Base-by-base conservation (phyloP, 2,797 vertebrate species). In the Synanceia verrucosa region DNA sequence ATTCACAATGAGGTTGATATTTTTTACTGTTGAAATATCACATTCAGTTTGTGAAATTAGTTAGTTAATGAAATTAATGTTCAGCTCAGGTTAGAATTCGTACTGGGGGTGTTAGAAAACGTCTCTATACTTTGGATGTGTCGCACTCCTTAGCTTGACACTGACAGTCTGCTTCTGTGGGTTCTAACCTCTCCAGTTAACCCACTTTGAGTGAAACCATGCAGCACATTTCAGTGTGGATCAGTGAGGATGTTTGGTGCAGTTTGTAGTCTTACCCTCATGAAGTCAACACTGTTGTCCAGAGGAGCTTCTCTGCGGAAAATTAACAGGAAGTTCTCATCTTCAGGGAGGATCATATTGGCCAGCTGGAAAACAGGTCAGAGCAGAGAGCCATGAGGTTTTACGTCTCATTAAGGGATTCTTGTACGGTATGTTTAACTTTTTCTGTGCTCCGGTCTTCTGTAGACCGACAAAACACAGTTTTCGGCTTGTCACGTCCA, bases 201-300 rank as follows among this genome's bases (percentile, higher is more conserved):
- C n/a, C n/a, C n/a, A n/a, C n/a, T n/a, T n/a, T n/a, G n/a, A n/a
- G n/a, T n/a, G n/a, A n/a, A n/a, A n/a, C n/a, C n/a, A n/a, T n/a
- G n/a, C n/a, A n/a, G n/a, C n/a, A n/a, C n/a, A n/a, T n/a, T n/a
- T n/a, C n/a, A n/a, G n/a, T n/a, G n/a, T n/a, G n/a, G n/a, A n/a
- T n/a, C n/a, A n/a, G n/a, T n/a, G n/a, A n/a, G n/a, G 18, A 19
- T 41, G 28, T 56, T 60, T 11, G 14, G 5, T 31, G 1, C n/a
- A 4, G 36, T 23, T 7, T 46, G 3, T 41, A 26, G 51, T 6
- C n/a, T 76, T 77, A 98, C 97, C 95, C 94, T 92, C 95, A 99
- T 99, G 73, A 99, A 99, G 69, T 99, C 96, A 50, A 99, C 97
- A 0, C 97, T 99, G 92, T 96, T 99, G 90, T 98, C 95, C 92